phyloP scores from a whole-genome alignment of 2,888 invertebrate species.

The Prenolepis imparis region DNA sequence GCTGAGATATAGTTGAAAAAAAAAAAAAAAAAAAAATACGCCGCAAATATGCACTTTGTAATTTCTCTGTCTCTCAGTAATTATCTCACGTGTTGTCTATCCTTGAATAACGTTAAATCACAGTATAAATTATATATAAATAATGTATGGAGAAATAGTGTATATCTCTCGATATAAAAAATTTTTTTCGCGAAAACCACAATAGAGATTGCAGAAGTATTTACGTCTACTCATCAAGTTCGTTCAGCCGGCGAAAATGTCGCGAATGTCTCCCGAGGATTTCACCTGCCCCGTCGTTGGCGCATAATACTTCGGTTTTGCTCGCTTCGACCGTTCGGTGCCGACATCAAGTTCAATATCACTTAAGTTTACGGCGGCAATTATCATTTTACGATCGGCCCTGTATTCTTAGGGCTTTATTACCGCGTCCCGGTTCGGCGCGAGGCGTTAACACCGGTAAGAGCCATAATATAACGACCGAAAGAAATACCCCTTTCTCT shows the following conservation, averaged over 20 bases:
- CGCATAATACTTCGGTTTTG: constrained; percentile 71
- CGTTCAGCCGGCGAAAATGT: background rate
- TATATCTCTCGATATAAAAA: background rate
- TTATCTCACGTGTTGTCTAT: background rate
- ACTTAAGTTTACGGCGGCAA: constrained; percentile 85
- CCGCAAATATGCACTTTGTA: constrained; percentile 14
- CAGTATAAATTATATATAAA: background rate
- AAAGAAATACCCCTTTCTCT: constrained; percentile 80
- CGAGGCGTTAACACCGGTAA: constrained; percentile 77
- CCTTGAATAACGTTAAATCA: background rate
- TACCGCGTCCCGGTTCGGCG: constrained; percentile 72
- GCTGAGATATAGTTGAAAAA: constrained; percentile 62
- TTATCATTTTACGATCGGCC: constrained; percentile 85
- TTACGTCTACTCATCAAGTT: background rate
- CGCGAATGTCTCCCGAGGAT: constrained; percentile 45
- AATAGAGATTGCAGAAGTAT: constrained; percentile 5
- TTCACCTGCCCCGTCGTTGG: constrained; percentile 61
- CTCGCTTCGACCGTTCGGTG: constrained; percentile 68
- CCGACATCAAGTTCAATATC: constrained; percentile 85
- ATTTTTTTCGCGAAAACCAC: background rate
- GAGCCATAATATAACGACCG: constrained; percentile 77
- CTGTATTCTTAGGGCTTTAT: constrained; percentile 85
- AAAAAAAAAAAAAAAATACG: constrained; percentile 8
- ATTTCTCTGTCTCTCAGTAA: background rate
- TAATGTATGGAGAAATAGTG: background rate